Conservation (phyloP, 2,888 invertebrate genomes). For the Tetragonula carbonaria region DNA sequence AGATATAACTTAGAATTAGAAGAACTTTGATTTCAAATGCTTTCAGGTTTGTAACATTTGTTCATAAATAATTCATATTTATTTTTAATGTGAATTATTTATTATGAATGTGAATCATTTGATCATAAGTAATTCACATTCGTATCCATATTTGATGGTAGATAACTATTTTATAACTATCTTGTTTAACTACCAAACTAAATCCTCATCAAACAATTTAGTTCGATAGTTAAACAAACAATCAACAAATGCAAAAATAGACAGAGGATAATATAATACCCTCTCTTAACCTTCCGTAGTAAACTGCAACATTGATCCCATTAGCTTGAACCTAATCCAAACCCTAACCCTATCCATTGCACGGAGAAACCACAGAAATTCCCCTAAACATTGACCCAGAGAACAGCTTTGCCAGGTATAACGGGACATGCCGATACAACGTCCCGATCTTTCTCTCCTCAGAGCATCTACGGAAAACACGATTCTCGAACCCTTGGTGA, state of each 20-base stretch:
- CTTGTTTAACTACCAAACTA: no score
- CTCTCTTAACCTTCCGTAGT: not conserved
- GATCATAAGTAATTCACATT: no score
- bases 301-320: not conserved
- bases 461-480: not conserved
- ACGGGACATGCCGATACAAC: not conserved
- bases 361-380: not conserved
- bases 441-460: not conserved
- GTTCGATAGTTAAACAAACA: no score
- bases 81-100: no score
- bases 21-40: no score
- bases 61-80: no score
- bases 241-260: not conserved
- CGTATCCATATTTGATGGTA: no score
- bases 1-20: no score
- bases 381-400: constrained; percentile 1
- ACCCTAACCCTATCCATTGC: not conserved
- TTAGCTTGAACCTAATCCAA: not conserved
- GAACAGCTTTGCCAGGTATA: not conserved
- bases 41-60: no score
- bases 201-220: no score
- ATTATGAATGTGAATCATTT: no score
- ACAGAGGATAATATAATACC: not conserved
- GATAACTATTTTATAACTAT: no score
- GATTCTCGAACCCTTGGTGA: constrained; percentile 14